Conservation (phyloP, 2,797 vertebrate species). For the Salmo trutta region DNA sequence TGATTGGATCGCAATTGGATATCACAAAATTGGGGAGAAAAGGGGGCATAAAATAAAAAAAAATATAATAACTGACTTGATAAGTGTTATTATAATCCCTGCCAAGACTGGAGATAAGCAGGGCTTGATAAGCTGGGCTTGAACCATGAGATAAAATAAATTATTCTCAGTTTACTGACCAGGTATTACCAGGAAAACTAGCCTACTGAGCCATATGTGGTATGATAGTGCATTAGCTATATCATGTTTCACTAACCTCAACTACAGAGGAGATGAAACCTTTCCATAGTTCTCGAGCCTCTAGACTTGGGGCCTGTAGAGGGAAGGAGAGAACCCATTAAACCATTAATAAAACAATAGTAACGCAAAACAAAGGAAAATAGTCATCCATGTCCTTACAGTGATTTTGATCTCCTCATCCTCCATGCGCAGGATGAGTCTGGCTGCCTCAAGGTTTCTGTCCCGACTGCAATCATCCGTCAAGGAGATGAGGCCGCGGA, state of each 20-base stretch:
- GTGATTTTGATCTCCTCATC: slow-evolving; percentile 72
- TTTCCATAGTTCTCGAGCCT: slow-evolving; percentile 85
- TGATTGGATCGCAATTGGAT: too few species aligned
- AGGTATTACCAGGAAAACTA: background rate
- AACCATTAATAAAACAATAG: background rate
- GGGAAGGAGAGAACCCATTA: background rate
- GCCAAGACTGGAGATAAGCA: background rate
- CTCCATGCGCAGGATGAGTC: slow-evolving; percentile 66
- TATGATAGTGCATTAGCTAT: too few species aligned
- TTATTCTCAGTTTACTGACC: background rate
- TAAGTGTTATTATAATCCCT: background rate
- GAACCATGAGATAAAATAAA: background rate
- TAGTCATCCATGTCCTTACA: slow-evolving; percentile 58
- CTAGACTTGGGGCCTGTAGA: slow-evolving; percentile 74
- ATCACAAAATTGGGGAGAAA: too few species aligned
- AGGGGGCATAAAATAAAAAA: too few species aligned
- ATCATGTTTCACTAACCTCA: slow-evolving; percentile 67
- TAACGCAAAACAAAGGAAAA: background rate
- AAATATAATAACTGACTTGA: background rate
- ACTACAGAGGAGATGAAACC: slow-evolving; percentile 79
- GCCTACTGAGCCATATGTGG: background rate
- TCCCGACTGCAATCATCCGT: slow-evolving; percentile 66
- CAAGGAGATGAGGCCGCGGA: slow-evolving; percentile 69
- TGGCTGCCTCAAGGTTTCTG: slow-evolving; percentile 50
- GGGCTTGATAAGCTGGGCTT: background rate